Percentiles rank a stretch among this genome's conserved stretches.
These are phyloP conservation scores for Temnothorax unifasciatus DNA, from an alignment of 2,888 invertebrate species.

Conservation along the genomic window DNA sequence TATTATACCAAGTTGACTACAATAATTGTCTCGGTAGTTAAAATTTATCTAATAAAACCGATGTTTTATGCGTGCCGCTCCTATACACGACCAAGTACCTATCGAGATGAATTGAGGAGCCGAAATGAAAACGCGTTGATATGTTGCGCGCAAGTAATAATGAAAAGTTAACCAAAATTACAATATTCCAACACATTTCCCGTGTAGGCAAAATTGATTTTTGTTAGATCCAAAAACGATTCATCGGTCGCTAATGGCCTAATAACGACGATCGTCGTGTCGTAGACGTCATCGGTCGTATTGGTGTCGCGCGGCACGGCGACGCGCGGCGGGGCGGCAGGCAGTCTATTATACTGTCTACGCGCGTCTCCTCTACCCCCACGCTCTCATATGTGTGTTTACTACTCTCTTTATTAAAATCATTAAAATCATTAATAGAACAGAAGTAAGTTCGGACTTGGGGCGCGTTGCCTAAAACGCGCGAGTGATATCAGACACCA, in stretches of 20 bases:
- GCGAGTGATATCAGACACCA: neutral
- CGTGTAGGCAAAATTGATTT: neutral
- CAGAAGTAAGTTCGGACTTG: neutral
- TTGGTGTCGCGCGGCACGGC: constrained; percentile 37
- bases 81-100: neutral
- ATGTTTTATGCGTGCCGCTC: neutral
- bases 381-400: neutral
- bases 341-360: constrained; percentile 55
- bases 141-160: neutral
- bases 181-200: neutral
- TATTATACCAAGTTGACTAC: neutral
- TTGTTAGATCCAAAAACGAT: neutral
- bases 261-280: neutral
- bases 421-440: constrained; percentile 50
- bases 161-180: neutral
- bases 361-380: too few species aligned
- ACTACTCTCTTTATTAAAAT: constrained; percentile 37
- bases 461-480: neutral
- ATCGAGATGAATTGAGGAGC: neutral
- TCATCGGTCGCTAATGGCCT: neutral
- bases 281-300: neutral
- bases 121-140: neutral
- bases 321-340: constrained; percentile 66
- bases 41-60: neutral
- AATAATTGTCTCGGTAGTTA: neutral